Evolutionary conservation across 1,140 invertebrate genomes (phyloP).

Genomic region (Copidosoma floridanum): DNA sequence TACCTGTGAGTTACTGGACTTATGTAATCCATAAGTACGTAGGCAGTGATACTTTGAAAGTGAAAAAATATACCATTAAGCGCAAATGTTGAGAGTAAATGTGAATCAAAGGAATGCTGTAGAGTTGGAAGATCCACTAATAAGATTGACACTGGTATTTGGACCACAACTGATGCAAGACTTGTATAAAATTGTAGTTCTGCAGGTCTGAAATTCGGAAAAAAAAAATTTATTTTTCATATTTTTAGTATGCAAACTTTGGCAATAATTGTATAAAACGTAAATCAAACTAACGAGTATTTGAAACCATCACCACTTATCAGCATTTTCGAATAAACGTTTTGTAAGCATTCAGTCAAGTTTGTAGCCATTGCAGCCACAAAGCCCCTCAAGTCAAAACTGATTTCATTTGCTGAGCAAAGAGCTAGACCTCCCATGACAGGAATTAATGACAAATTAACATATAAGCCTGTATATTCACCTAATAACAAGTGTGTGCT

Average conservation of each 20-base stretch:
- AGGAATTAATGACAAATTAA: slow-evolving; percentile 77
- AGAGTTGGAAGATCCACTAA: slow-evolving; percentile 65
- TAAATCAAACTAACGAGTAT: slow-evolving; percentile 70
- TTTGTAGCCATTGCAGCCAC: slow-evolving; percentile 78
- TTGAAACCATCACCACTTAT: slow-evolving; percentile 77
- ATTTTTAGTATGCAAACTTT: neutral
- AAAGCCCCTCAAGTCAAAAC: slow-evolving; percentile 77
- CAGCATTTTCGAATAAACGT: slow-evolving; percentile 82
- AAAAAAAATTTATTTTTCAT: slow-evolving; percentile 20
- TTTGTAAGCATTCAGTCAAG: slow-evolving; percentile 82
- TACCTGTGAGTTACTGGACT: slow-evolving; percentile 87
- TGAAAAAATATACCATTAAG: slow-evolving; percentile 83
- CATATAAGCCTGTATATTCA: slow-evolving; percentile 73
- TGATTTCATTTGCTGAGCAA: slow-evolving; percentile 81
- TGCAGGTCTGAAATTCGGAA: slow-evolving; percentile 65
- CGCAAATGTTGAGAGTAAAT: slow-evolving; percentile 64
- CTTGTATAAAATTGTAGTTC: slow-evolving; percentile 85
- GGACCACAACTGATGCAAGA: slow-evolving; percentile 74
- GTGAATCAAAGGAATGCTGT: slow-evolving; percentile 55
- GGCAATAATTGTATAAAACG: neutral
- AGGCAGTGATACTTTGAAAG: slow-evolving; percentile 84
- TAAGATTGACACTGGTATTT: slow-evolving; percentile 73
- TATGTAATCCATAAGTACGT: slow-evolving; percentile 83
- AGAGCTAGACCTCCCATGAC: slow-evolving; percentile 83
- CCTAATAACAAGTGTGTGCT: slow-evolving; percentile 58